Evolutionary conservation across 2,888 invertebrate genomes (phyloP).

Genomic region (Dryocosmus kuriphilus): DNA sequence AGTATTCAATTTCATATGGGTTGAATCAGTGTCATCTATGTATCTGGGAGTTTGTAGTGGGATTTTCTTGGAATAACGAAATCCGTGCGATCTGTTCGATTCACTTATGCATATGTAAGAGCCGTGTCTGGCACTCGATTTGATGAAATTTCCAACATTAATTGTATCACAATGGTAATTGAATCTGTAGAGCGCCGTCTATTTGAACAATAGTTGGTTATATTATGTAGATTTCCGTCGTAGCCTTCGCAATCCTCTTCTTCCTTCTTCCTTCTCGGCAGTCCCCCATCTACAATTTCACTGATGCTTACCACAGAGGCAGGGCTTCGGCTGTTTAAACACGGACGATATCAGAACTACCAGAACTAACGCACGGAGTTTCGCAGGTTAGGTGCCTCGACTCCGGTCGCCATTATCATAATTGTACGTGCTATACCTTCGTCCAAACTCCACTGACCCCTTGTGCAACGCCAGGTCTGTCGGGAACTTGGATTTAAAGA

Average conservation of each 20-base stretch:
- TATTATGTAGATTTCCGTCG: conserved; percentile 77
- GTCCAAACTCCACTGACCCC: conserved; percentile 49
- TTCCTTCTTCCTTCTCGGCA: conserved; percentile 51
- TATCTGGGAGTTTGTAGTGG: conserved; percentile 27
- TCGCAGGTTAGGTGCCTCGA: conserved; percentile 54
- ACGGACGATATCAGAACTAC: conserved; percentile 77
- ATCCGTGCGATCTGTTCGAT: conserved; percentile 72
- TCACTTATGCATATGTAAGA: conserved; percentile 77
- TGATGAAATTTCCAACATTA: conserved; percentile 78
- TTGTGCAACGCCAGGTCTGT: conserved; percentile 10
- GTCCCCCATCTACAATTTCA: conserved; percentile 66
- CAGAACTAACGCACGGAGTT: conserved; percentile 71
- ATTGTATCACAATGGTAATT: conserved; percentile 78
- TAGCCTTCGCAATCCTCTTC: conserved; percentile 68
- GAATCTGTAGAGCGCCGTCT: conserved; percentile 77
- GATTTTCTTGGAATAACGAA: conserved; percentile 61
- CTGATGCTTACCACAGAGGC: conserved; percentile 59
- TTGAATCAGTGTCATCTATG: conserved; percentile 16
- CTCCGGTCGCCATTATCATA: conserved; percentile 74
- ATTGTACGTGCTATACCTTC: conserved; percentile 67
- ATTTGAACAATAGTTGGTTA: conserved; percentile 78
- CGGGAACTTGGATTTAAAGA: conserved; percentile 30
- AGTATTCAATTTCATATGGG: not conserved
- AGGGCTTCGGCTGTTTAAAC: conserved; percentile 76
- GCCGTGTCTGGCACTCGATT: conserved; percentile 75